phyloP scores from a whole-genome alignment of 2,888 invertebrate genomes.

The Boloria euphrosyne region DNA sequence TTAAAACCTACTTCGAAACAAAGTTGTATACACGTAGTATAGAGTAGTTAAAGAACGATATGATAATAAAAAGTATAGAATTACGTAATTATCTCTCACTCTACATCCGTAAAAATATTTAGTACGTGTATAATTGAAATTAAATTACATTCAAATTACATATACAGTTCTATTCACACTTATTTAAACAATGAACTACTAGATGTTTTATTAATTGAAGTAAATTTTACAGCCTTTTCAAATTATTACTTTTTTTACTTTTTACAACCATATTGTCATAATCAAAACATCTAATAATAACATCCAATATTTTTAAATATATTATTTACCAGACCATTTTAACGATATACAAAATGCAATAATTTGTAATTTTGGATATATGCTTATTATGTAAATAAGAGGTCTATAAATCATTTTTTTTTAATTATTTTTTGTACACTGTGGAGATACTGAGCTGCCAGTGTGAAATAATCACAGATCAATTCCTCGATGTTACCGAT shows the following conservation, averaged over 20 bases:
- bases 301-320: neutral
- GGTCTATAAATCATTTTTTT: too few relatives aligned
- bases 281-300: neutral
- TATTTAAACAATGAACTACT: neutral
- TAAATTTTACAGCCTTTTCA: neutral
- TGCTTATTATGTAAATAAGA: conserved; percentile 1
- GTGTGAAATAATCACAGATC: conserved; percentile 27
- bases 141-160: neutral
- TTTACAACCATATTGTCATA: conserved; percentile 5
- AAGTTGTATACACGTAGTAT: neutral
- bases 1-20: neutral
- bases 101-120: neutral
- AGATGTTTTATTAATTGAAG: neutral
- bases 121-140: neutral
- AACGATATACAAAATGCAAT: too few relatives aligned
- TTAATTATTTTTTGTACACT: too few relatives aligned
- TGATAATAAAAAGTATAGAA: too few relatives aligned
- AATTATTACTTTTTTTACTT: neutral
- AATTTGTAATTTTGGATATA: too few relatives aligned
- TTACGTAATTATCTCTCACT: neutral
- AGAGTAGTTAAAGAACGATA: too few relatives aligned
- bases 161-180: neutral
- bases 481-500: conserved; percentile 21
- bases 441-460: conserved; percentile 28
- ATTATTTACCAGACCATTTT: too few relatives aligned